Evolutionary conservation across 2,888 invertebrate species (phyloP).

Genomic region (Chirona hameri): DNA sequence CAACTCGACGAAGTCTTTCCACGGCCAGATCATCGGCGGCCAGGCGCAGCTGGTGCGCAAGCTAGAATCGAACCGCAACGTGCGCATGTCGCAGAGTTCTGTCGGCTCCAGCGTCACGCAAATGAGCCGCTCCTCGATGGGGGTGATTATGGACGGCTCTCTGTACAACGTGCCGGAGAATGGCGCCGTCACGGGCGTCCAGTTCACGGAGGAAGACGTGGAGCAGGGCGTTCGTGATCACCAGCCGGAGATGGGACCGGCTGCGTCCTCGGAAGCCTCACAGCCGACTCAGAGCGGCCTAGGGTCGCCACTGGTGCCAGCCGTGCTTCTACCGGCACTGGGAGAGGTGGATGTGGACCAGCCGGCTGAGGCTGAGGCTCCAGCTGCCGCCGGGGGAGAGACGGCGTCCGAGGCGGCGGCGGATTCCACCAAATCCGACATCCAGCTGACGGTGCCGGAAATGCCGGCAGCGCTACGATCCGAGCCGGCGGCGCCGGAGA

Average conservation of each 20-base stretch:
- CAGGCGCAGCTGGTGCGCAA: slow-evolving; percentile 4
- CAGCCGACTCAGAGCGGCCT: no score
- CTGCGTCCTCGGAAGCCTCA: not conserved
- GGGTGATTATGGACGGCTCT: not conserved
- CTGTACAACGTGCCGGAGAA: not conserved
- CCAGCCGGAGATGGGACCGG: not conserved
- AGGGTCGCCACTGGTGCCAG: no score
- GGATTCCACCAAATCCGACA: no score
- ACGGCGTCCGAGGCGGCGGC: no score
- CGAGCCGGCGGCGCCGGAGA: not conserved
- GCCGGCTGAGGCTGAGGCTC: no score
- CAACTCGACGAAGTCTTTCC: not conserved
- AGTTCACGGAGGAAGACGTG: not conserved
- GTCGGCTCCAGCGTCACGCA: not conserved
- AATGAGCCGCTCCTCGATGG: not conserved
- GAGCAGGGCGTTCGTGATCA: not conserved
- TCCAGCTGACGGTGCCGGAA: no score
- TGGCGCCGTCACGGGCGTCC: not conserved
- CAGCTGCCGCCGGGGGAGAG: no score
- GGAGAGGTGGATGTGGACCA: not conserved
- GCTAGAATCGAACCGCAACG: not conserved
- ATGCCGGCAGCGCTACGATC: no score
- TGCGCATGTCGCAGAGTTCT: not conserved
- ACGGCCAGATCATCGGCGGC: slow-evolving; percentile 9
- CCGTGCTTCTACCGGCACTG: no score